Conservation (phyloP, 2,888 invertebrate species). For the Cheiracanthium punctorium region DNA sequence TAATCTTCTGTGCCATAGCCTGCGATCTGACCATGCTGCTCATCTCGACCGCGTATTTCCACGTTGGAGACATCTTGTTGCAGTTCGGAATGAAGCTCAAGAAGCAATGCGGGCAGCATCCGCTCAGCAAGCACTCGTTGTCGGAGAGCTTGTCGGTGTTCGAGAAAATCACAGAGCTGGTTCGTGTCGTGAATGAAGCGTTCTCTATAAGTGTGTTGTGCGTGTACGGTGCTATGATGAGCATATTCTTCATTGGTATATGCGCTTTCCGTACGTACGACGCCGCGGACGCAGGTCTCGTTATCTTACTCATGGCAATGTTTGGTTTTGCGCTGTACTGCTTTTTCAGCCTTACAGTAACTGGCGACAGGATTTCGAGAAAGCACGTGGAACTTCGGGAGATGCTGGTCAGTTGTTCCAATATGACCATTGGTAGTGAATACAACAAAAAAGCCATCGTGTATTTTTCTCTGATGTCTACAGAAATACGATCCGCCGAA, state of each 20-base stretch:
- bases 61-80: neutral
- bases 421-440: neutral
- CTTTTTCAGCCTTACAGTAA: constrained; percentile 22
- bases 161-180: neutral
- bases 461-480: neutral
- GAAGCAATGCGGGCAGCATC: neutral
- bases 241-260: constrained; percentile 26
- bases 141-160: constrained; percentile 9
- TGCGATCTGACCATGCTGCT: constrained; percentile 18
- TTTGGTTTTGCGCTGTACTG: neutral
- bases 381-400: constrained; percentile 20
- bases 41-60: neutral
- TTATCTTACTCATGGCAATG: neutral
- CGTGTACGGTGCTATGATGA: constrained; percentile 18
- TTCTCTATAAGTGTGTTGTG: constrained; percentile 20
- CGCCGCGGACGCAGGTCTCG: neutral
- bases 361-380: constrained; percentile 18
- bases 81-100: neutral
- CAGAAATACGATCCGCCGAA: constrained; percentile 7
- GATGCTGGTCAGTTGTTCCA: neutral
- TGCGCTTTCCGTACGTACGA: neutral
- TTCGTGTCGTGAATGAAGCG: constrained; percentile 14
- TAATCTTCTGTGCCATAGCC: neutral
- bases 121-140: neutral
- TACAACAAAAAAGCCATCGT: neutral